Percentiles rank a stretch among this genome's conserved stretches.
Evolutionary conservation across 2,888 invertebrate species (phyloP).

Genomic region (Caenorhabditis sp.): DNA sequence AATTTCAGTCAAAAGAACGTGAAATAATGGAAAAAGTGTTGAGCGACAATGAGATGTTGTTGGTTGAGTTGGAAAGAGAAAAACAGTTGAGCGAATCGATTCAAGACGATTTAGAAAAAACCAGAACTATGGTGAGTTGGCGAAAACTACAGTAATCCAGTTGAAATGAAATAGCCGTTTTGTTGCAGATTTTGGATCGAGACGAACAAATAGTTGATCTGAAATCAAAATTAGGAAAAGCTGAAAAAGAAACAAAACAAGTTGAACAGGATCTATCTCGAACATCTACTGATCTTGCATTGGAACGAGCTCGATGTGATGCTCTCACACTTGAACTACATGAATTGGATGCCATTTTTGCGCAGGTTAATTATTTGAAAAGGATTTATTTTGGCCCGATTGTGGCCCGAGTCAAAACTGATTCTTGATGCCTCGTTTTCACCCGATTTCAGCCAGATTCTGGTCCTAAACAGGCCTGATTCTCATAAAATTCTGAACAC

Average conservation of each 20-base stretch:
- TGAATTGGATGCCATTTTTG: conserved; percentile 33
- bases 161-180: too few relatives aligned
- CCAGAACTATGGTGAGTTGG: conserved; percentile 10
- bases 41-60: conserved; percentile 24
- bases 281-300: conserved; percentile 33
- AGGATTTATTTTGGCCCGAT: too few relatives aligned
- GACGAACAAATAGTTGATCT: conserved; percentile 31
- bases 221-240: conserved; percentile 19
- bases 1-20: background rate
- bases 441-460: too few relatives aligned
- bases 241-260: conserved; percentile 28
- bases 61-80: conserved; percentile 30
- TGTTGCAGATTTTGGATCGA: conserved; percentile 15
- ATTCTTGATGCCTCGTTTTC: too few relatives aligned
- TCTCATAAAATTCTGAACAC: too few relatives aligned
- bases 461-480: too few relatives aligned
- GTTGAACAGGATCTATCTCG: conserved; percentile 28
- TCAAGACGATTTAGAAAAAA: conserved; percentile 31
- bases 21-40: conserved; percentile 22
- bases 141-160: too few relatives aligned
- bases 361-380: conserved; percentile 14
- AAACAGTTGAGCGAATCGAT: conserved; percentile 16
- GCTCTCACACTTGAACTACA: conserved; percentile 32
- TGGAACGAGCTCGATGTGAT: conserved; percentile 34
- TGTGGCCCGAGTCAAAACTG: too few relatives aligned